Evolutionary conservation across 2,888 invertebrate genomes (phyloP), one percentile per base, ranked within the genome.

Genomic region (Heterodera filipjevi): DNA sequence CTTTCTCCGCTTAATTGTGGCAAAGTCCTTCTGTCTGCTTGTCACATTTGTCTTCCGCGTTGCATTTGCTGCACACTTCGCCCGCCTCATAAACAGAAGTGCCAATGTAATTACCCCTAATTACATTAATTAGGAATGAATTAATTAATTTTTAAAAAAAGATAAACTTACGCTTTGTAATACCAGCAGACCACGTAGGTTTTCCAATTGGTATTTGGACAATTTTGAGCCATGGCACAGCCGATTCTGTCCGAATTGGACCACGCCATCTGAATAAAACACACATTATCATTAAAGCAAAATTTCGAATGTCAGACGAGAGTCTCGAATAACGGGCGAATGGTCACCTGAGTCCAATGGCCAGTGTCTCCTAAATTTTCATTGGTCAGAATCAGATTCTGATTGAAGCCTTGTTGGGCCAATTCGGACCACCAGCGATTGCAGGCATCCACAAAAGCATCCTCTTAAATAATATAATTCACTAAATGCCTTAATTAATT

Each of bases 401-500:
- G 32, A n/a, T 66, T 66, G 19, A 78, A 27, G 44, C 84, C 84
- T 59, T 76, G 82, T 16, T 82, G 74, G 19, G 76, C 77, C 19
- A 84, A 70, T 74, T 84, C 83, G 10, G 71, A 71, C 84, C 84
- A 84, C 84, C 84, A 84, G 19, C 78, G 72, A 44, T 74, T 53
- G 22, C 80, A 81, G 16, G 82, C 82, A 75, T 81, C 66, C 30
- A 71, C 59, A 30, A 76, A 32, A 19, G 80, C 66, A 39, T 49
- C 32, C 19, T 66, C 79, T 59, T 35, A 12, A 32, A 32, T 22
- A 35, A 1, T 39, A 22, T 30, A 35, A 72, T 3, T n/a, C 27
- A 3, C 6, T 59, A 27, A 27, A 8, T n/a, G 59, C 27, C 8
- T 1, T 19, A 59, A 22, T 59, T 27, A 10, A 1, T 30, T 3